These are phyloP conservation scores for Amyelois transitella DNA, from an alignment of 1,140 invertebrate genomes.

Conservation along the genomic window DNA sequence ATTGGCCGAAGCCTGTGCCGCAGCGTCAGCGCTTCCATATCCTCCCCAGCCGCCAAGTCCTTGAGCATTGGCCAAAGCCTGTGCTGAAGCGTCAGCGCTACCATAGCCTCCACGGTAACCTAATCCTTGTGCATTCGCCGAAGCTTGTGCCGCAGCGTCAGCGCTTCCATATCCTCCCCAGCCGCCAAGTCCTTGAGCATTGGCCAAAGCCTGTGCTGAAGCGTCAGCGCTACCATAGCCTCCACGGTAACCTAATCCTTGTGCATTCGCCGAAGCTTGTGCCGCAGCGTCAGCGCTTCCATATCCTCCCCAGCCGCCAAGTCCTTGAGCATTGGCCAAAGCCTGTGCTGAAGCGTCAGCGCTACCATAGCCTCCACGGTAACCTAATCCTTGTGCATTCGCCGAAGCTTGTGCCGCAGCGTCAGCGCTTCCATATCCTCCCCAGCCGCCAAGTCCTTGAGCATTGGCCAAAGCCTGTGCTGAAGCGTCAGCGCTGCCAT, in stretches of 20 bases:
- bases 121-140: not conserved
- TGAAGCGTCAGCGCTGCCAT: not conserved
- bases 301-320: not conserved
- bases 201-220: not conserved
- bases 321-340: not conserved
- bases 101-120: not conserved
- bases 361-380: no score
- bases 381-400: not conserved
- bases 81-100: not conserved
- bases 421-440: not conserved
- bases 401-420: conserved; percentile 5
- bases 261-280: conserved; percentile 2
- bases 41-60: not conserved
- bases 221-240: not conserved
- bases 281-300: not conserved
- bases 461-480: not conserved
- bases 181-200: not conserved
- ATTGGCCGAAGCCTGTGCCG: conserved; percentile 4
- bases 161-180: not conserved
- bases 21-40: not conserved
- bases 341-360: conserved; percentile 3
- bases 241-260: not conserved
- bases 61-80: not conserved
- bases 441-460: not conserved
- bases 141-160: conserved; percentile 2